Conservation (phyloP, 2,113 vertebrate species). For the Vidua chalybeata region DNA sequence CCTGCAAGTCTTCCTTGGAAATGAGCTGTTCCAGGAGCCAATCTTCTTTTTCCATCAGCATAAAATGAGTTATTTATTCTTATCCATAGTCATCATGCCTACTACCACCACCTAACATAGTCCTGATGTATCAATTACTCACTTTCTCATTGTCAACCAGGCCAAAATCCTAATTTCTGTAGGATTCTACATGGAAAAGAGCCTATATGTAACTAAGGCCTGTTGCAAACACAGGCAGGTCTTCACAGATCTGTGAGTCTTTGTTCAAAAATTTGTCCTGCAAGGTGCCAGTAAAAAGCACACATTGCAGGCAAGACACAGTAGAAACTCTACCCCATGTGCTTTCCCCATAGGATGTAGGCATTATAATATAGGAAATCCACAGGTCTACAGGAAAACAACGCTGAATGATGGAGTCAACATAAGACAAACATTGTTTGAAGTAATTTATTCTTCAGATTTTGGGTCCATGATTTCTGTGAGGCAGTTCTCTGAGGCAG, state of each 20-base stretch:
- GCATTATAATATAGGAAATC: fast-evolving
- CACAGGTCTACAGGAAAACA: neutral
- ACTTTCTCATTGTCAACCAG: neutral
- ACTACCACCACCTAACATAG: neutral
- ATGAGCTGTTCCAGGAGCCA: neutral
- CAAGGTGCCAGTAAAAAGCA: neutral
- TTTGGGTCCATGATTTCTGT: neutral
- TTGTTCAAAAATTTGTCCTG: neutral
- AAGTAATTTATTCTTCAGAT: neutral
- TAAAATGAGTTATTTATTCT: neutral
- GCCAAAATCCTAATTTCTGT: neutral
- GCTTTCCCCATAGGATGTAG: neutral
- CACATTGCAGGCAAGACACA: neutral
- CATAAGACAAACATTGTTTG: neutral
- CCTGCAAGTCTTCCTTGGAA: neutral
- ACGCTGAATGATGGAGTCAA: neutral
- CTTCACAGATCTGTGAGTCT: neutral
- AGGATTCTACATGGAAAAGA: neutral
- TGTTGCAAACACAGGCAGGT: neutral
- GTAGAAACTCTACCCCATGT: neutral
- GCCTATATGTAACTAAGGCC: neutral
- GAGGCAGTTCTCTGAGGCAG: neutral
- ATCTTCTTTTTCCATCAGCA: neutral
- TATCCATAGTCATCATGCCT: neutral
- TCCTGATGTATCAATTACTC: neutral